Evolutionary conservation across 1,140 invertebrate genomes (phyloP), one percentile per base, ranked within the genome.

Genomic region (Camponotus floridanus): DNA sequence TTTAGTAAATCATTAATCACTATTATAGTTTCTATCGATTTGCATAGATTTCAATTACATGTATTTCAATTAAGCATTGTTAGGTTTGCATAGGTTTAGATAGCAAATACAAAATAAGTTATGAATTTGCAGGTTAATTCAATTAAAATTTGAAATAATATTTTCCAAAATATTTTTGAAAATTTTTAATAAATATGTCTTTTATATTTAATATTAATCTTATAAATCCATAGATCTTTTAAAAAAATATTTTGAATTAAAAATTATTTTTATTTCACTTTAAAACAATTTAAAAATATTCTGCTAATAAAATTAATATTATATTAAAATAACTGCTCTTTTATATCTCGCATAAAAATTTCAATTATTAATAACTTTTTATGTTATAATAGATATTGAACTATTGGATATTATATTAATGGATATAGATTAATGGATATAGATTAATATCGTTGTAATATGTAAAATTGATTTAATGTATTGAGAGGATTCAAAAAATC

Each of bases 1-100:
- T 74, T 57, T 39, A 59, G 57, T 2, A 74, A 74, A 73, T 36
- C 48, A 2, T 55, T 59, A 74, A 39, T 59, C 3, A 2, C 18
- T 51, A 59, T 74, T 74, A 74, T 21, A 74, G 11, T 21, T 59
- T 45, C 42, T 45, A 45, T 45, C 42, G 7, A 21, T 59, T 59
- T 9, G 21, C n/a, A 65, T 39, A 70, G 1, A 31, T 74, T 39
- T 74, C 4, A 73, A 15, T 39, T 2, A 11, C 0, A 26, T 26
- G 26, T 26, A 26, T 26, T 26, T 26, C 26, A 73, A 15, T 39
- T 1, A 59, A 39, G 26, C 26, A n/a, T n/a, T n/a, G n/a, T n/a
- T n/a, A n/a, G n/a, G n/a, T 21, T 39, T n/a, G n/a, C 64, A n/a
- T 67, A 42, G 13, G 13, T 36, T 11, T 55, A 33, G 11, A 7